Evolutionary conservation across 2,888 invertebrate genomes (phyloP).

Genomic region (Acanthococcus lagerstroemiae): DNA sequence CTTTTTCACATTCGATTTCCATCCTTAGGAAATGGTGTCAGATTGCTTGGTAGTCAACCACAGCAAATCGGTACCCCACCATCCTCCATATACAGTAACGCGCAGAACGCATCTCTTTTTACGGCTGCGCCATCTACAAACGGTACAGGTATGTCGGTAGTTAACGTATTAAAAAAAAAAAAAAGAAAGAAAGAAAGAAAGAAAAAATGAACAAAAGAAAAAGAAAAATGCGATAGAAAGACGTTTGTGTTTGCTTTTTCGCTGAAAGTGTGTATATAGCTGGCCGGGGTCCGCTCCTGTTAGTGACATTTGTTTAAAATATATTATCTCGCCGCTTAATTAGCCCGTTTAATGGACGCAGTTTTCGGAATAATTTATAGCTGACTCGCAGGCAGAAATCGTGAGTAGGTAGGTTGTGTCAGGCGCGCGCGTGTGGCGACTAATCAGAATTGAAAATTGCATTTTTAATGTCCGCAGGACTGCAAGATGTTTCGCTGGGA

Average conservation of each 20-base stretch:
- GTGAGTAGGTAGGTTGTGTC: no score
- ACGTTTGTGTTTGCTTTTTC: no score
- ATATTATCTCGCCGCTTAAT: no score
- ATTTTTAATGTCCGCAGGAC: constrained; percentile 22
- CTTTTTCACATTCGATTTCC: constrained; percentile 4
- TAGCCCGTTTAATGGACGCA: no score
- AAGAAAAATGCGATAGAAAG: neutral
- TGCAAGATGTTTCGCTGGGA: constrained; percentile 39
- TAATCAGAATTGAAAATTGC: constrained; percentile 31
- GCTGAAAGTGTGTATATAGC: no score
- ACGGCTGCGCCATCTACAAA: constrained; percentile 52
- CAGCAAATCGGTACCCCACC: constrained; percentile 52
- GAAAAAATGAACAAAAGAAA: neutral
- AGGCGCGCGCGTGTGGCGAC: neutral
- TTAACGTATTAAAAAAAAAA: neutral
- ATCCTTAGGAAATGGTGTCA: constrained; percentile 39
- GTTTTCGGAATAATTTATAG: no score
- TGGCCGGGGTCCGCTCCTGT: no score
- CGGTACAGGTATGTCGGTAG: constrained; percentile 37
- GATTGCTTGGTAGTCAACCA: constrained; percentile 42
- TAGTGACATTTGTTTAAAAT: no score
- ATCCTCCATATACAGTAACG: constrained; percentile 51
- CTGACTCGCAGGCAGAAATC: no score
- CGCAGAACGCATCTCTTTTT: constrained; percentile 53
- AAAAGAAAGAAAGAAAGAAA: constrained; percentile 3